Percentiles rank a stretch among this genome's conserved stretches.
Evolutionary conservation across 2,113 vertebrate species (phyloP).

Genomic region (Alexandromys fortis): DNA sequence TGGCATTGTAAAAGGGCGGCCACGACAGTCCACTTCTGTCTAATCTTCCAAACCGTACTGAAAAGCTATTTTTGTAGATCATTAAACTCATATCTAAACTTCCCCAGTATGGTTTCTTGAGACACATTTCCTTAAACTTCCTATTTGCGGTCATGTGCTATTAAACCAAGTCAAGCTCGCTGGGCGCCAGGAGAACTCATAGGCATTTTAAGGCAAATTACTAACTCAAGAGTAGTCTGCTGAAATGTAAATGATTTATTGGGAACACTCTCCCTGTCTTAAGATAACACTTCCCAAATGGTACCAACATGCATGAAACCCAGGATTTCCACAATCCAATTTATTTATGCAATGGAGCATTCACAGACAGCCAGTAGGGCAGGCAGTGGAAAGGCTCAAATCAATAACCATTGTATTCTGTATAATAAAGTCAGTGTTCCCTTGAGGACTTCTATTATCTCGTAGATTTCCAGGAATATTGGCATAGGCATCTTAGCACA

Average conservation of each 20-base stretch:
- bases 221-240: constrained; percentile 38
- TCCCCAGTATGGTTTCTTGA: constrained; percentile 60
- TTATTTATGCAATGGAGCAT: background rate
- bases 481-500: background rate
- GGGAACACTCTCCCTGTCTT: constrained; percentile 14
- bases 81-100: constrained; percentile 60
- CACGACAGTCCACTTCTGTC: background rate
- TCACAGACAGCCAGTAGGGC: background rate
- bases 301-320: background rate
- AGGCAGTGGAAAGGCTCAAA: background rate
- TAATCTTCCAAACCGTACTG: background rate
- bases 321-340: background rate
- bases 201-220: constrained; percentile 57
- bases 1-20: background rate
- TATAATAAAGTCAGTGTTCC: background rate
- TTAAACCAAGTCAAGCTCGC: constrained; percentile 61
- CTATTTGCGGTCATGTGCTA: constrained; percentile 44
- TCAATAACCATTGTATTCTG: background rate
- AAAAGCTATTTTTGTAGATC: constrained; percentile 47
- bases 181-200: constrained; percentile 71
- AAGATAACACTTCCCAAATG: constrained; percentile 58
- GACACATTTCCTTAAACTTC: background rate
- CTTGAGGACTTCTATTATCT: background rate
- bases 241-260: constrained; percentile 64
- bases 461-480: background rate